Base-by-base conservation (phyloP, 2,797 vertebrate species). In the Ptychadena robeensis region DNA sequence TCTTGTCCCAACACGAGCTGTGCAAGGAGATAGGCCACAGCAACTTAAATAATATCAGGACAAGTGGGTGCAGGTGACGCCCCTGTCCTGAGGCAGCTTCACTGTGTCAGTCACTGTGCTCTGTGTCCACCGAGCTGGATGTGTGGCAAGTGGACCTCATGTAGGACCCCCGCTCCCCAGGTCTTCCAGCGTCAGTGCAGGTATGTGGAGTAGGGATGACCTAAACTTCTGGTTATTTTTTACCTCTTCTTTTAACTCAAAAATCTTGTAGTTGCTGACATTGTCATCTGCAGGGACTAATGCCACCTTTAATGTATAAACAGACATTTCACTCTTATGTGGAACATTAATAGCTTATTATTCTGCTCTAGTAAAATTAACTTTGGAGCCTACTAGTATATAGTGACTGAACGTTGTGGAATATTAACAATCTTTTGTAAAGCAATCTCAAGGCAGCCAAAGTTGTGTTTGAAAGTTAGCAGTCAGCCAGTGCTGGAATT, bases 1-100 rank as follows among this genome's bases (percentile, higher is more conserved):
- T 80, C 82, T 34, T 84, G 82, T 84, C 82, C 71, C 61, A 73
- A 80, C 77, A 84, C 61, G 82, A 80, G 71, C 69, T 31, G n/a
- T 44, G 66, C 69, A 37, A n/a, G 6, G 44, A 70, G 68, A 83
- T n/a, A 84, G 82, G 18, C 35, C 64, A 31, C 68, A 73, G 67
- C 9, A 25, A 64, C 66, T 80, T 22, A n/a, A 31, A 73, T 65
- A 73, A 53, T 66, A 28, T 59, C 37, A 40, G 67, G 79, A 40
- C 53, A 9, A 31, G 69, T 14, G 27, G 35, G 4, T 48, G 64
- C 75, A 35, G 75, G 64, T 78, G 64, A 32, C 75, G 32, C 28
- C 18, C 74, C 63, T 40, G 11, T 15, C 27, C 15, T 15, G 9
- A 22, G 74, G 27, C 37, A 9, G 9, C 15, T 22, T 48, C 22